These are phyloP conservation scores for Stomatorhinus walkeri DNA, from an alignment of 2,797 vertebrate genomes.

Conservation along the genomic window DNA sequence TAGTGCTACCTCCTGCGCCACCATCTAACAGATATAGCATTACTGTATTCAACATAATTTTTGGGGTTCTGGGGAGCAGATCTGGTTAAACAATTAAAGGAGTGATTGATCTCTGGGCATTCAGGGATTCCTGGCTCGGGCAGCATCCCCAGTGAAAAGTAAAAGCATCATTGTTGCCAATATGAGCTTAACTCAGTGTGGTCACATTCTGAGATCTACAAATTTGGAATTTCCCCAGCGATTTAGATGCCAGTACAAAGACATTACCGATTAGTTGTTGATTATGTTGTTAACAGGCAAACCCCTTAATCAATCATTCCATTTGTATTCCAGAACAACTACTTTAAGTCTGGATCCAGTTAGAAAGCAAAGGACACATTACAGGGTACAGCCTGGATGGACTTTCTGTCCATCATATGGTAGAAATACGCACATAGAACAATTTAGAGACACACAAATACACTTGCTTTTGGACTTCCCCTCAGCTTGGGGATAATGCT, in stretches of 20 bases:
- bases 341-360: background rate
- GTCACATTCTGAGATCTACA: background rate
- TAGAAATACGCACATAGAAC: background rate
- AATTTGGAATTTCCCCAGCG: background rate
- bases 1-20: no score
- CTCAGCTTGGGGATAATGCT: background rate
- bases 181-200: background rate
- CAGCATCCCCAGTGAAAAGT: background rate
- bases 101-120: background rate
- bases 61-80: background rate
- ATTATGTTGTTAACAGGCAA: background rate
- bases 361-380: background rate
- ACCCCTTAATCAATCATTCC: background rate
- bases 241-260: background rate
- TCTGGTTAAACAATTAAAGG: background rate
- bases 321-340: background rate
- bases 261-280: background rate
- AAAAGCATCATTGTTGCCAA: background rate
- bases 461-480: background rate
- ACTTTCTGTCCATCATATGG: background rate
- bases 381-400: background rate
- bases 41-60: background rate
- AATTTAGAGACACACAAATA: background rate
- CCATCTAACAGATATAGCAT: background rate
- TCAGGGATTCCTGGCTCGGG: background rate